These are phyloP conservation scores for Egretta garzetta DNA, from an alignment of 2,113 vertebrate species.

Conservation along the genomic window DNA sequence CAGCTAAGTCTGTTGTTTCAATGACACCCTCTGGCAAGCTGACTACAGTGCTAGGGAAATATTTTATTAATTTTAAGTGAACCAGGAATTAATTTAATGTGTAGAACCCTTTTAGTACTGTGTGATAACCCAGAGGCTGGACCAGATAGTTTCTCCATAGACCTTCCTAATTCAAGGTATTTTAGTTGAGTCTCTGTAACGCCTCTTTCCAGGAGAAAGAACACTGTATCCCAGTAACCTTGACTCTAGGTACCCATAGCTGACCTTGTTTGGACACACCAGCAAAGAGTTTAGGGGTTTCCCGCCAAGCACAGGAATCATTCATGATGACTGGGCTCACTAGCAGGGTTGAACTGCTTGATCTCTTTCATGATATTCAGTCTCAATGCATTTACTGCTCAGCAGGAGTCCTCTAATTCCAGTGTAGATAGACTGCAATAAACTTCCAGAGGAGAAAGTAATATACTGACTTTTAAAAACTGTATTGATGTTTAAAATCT, in stretches of 20 bases:
- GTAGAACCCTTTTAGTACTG: background rate
- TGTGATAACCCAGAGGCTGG: background rate
- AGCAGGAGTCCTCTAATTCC: slow-evolving; percentile 47
- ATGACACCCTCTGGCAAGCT: slow-evolving; percentile 42
- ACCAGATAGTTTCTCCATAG: background rate
- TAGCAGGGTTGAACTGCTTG: background rate
- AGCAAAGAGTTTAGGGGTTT: background rate
- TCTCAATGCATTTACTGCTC: slow-evolving; percentile 42
- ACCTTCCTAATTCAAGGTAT: background rate
- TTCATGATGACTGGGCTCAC: background rate
- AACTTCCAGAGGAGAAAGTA: slow-evolving; percentile 60
- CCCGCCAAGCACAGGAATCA: background rate
- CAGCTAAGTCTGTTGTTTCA: slow-evolving; percentile 39
- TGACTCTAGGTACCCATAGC: background rate
- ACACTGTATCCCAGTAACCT: background rate
- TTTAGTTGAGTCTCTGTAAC: background rate
- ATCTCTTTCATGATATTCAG: slow-evolving; percentile 11
- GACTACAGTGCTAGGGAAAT: slow-evolving; percentile 41
- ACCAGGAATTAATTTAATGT: background rate
- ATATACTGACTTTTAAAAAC: slow-evolving; percentile 65
- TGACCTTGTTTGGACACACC: background rate
- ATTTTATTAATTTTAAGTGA: slow-evolving; percentile 47
- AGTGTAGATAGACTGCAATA: slow-evolving; percentile 21
- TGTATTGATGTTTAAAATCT: slow-evolving; percentile 74
- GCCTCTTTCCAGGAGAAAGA: background rate